Evolutionary conservation across 2,113 vertebrate genomes (phyloP).

Genomic region (Odontophorus gujanensis): DNA sequence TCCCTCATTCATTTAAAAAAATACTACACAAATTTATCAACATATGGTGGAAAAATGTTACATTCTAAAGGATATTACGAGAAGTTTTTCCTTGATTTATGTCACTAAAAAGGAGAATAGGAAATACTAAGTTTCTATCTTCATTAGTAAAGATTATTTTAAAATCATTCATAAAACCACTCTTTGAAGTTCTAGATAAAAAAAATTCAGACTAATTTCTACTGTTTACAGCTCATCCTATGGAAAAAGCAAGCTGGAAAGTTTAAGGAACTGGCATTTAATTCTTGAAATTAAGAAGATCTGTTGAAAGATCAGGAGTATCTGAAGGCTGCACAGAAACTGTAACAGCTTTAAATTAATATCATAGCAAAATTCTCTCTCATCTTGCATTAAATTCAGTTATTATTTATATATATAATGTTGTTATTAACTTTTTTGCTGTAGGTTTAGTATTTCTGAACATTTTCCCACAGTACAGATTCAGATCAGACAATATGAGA

Average conservation of each 20-base stretch:
- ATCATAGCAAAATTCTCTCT: neutral
- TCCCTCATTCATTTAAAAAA: neutral
- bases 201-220: constrained; percentile 13
- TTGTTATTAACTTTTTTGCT: neutral
- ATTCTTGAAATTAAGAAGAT: constrained; percentile 15
- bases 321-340: neutral
- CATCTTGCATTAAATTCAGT: neutral
- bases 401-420: neutral
- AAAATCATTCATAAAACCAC: neutral
- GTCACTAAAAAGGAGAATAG: neutral
- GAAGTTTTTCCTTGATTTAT: neutral
- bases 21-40: neutral
- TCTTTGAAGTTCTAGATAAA: constrained; percentile 24
- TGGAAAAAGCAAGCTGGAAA: constrained; percentile 19
- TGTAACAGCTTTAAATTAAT: neutral
- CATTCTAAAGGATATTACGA: neutral
- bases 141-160: neutral
- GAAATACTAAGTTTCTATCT: neutral
- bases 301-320: neutral
- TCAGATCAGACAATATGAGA: neutral
- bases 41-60: neutral
- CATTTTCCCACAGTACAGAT: neutral
- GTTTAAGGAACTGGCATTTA: constrained; percentile 38
- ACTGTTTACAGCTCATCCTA: neutral
- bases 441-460: neutral